Evolutionary conservation across 2,113 vertebrate genomes (phyloP).

Genomic region (Thunnus thynnus): DNA sequence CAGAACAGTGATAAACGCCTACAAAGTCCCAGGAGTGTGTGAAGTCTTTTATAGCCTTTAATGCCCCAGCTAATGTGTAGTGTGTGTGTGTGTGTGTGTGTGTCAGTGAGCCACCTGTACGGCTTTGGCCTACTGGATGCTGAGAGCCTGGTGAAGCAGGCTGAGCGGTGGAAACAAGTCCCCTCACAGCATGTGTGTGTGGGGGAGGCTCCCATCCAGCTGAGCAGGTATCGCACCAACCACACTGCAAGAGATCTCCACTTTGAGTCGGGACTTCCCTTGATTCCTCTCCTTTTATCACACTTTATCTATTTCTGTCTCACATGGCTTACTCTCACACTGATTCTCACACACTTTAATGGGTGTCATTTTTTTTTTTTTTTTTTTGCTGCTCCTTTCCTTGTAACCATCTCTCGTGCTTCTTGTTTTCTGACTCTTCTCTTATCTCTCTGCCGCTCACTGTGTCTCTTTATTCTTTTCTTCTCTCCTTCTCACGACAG

Average conservation of each 20-base stretch:
- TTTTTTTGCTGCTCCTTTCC: conserved; percentile 20
- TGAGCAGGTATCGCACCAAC: conserved; percentile 88
- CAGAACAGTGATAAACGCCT: conserved; percentile 67
- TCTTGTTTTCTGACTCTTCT: conserved; percentile 25
- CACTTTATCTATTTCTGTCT: conserved; percentile 62
- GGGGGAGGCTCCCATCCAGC: conserved; percentile 87
- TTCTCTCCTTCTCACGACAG: conserved; percentile 73
- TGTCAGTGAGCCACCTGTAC: conserved; percentile 96
- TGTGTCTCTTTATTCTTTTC: conserved; percentile 24
- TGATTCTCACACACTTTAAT: conserved; percentile 41
- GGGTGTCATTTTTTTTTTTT: conserved; percentile 17
- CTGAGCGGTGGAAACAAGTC: conserved; percentile 92
- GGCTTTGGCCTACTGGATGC: conserved; percentile 98
- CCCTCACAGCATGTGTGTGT: conserved; percentile 93
- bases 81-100: conserved; percentile 25
- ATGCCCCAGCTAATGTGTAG: conserved; percentile 43
- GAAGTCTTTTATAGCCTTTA: conserved; percentile 60
- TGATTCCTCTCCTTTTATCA: conserved; percentile 50
- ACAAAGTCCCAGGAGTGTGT: conserved; percentile 59
- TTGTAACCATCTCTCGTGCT: conserved; percentile 7
- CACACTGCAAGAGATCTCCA: conserved; percentile 14
- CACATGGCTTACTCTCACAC: conserved; percentile 46
- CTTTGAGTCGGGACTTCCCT: conserved; percentile 61
- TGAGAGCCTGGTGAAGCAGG: conserved; percentile 95
- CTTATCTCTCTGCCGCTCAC: conserved; percentile 23